Evolutionary conservation across 92 coral and sea anemone genomes (phyloP).

Genomic region (Meandrina meandrites): DNA sequence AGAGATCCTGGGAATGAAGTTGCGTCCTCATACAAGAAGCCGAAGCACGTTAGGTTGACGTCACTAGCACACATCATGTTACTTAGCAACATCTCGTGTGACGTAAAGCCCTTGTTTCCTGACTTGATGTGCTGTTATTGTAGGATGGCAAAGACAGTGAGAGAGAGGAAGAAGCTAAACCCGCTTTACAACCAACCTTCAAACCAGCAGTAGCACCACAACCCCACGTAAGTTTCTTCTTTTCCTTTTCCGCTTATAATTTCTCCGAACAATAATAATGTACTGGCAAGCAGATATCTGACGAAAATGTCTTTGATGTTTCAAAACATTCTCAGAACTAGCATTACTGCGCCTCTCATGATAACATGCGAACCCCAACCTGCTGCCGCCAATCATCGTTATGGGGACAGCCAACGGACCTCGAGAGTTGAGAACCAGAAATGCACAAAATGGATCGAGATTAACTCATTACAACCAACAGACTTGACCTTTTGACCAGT

Average conservation of each 20-base stretch:
- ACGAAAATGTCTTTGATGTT: too few species aligned
- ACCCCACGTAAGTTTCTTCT: constrained; percentile 21
- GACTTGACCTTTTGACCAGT: too few species aligned
- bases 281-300: too few species aligned
- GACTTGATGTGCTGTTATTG: background rate
- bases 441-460: too few species aligned
- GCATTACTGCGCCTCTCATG: too few species aligned
- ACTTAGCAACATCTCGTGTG: background rate
- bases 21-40: background rate
- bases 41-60: background rate
- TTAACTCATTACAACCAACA: too few species aligned
- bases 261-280: background rate
- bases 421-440: too few species aligned
- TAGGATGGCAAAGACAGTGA: constrained; percentile 64
- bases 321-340: too few species aligned
- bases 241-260: background rate
- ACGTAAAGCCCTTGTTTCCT: background rate
- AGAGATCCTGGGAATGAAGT: background rate
- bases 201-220: constrained; percentile 81
- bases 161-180: constrained; percentile 68
- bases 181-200: constrained; percentile 89
- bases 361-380: too few species aligned
- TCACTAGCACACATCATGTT: background rate
- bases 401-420: too few species aligned
- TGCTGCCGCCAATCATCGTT: too few species aligned